phyloP scores from a whole-genome alignment of 1,140 invertebrate genomes.

The Orius laevigatus region DNA sequence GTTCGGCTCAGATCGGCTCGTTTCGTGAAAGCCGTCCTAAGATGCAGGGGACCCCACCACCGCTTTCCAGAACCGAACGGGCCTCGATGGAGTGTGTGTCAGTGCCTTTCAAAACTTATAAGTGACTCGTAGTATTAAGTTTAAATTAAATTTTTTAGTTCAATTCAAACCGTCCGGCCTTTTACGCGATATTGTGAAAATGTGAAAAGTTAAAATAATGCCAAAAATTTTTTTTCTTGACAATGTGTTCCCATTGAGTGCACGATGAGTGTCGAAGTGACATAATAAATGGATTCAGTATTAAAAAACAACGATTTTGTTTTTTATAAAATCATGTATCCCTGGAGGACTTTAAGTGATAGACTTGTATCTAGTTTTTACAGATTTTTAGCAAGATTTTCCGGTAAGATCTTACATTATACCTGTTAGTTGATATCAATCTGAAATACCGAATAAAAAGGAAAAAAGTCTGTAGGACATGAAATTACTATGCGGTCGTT shows the following conservation, averaged over 20 bases:
- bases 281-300: background rate
- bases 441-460: background rate
- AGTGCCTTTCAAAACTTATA: background rate
- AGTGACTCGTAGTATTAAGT: background rate
- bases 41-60: background rate
- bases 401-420: slow-evolving; percentile 11
- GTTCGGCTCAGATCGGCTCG: background rate
- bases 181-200: background rate
- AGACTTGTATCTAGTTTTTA: slow-evolving; percentile 17
- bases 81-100: background rate
- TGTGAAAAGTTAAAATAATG: background rate
- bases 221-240: slow-evolving; percentile 1
- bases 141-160: background rate
- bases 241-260: background rate
- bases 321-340: background rate
- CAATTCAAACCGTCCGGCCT: background rate
- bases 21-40: background rate
- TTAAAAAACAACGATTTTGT: background rate
- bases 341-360: slow-evolving; percentile 14
- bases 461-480: slow-evolving; percentile 2
- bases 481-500: slow-evolving; percentile 8
- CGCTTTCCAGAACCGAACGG: slow-evolving; percentile 1
- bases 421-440: background rate
- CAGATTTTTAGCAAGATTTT: slow-evolving; percentile 18
- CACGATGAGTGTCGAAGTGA: background rate